Base-by-base conservation (phyloP, 2,888 invertebrate species). In the Rhamnusium bicolor region DNA sequence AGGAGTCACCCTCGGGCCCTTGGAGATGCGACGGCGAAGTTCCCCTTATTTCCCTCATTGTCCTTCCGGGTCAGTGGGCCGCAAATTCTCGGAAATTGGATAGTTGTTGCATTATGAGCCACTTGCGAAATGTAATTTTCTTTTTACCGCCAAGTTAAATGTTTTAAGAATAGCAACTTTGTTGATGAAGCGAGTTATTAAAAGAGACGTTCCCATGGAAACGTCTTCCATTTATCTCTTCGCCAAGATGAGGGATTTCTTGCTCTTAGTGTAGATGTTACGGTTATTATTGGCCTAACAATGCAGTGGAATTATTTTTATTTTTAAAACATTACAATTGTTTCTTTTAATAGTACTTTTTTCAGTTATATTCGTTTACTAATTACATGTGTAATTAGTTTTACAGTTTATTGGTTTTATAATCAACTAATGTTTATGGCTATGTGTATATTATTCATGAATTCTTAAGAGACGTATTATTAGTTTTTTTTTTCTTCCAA, bases 51-150 rank as follows among this genome's bases (percentile, higher is more conserved):
- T n/a, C n/a, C 40, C 40, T 40, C 83, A 84, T 83, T 84, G 83
- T 83, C 83, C 84, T 86, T 85, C 84, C 85, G 79, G 84, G 83
- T 82, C 86, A 85, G 79, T 82, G 86, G 83, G 81, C 84, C 84
- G 84, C 82, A 80, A 85, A 85, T 82, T 80, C 80, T 80, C 80
- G 85, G 84, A 86, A 87, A 87, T 87, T 87, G 85, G 86, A 86
- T 87, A 86, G 86, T 86, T 86, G 85, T 85, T 85, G 86, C 86
- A 85, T 87, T 86, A 86, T 85, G 84, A 85, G 85, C 84, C 84
- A 84, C 85, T 85, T 84, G 85, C 85, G 81, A 83, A 79, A 80
- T 81, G 83, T 82, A 83, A 83, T 85, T 84, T 84, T 82, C 84
- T 85, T 85, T 84, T 84, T 85, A 79, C 80, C 80, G 72, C 76